These are phyloP conservation scores for Cheilosia variabilis DNA, from an alignment of 2,888 invertebrate genomes.

Conservation along the genomic window DNA sequence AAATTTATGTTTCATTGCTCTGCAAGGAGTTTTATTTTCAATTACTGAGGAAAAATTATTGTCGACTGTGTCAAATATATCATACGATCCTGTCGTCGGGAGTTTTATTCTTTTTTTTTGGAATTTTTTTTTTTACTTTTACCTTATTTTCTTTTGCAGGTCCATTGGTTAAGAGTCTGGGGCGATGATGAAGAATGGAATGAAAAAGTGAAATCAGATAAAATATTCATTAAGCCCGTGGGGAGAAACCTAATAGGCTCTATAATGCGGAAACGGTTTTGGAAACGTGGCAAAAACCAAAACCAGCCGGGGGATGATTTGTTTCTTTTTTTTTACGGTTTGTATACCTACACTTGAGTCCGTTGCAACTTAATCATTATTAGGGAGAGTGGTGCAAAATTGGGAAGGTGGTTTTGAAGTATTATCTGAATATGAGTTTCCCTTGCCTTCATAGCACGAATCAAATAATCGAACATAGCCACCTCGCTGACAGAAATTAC, in stretches of 20 bases:
- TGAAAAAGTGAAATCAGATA: slow-evolving; percentile 64
- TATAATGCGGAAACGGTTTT: slow-evolving; percentile 56
- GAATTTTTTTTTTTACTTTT: slow-evolving; percentile 7
- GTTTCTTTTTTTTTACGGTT: background rate
- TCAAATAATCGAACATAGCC: too few relatives aligned
- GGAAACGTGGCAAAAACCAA: slow-evolving; percentile 27
- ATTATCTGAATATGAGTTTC: too few relatives aligned
- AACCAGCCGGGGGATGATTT: background rate
- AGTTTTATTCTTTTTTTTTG: slow-evolving; percentile 23
- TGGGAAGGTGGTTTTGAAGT: too few relatives aligned
- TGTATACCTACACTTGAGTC: slow-evolving; percentile 48
- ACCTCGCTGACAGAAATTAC: too few relatives aligned
- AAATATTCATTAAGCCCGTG: slow-evolving; percentile 68
- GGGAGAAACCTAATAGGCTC: slow-evolving; percentile 38
- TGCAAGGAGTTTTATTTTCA: slow-evolving; percentile 72
- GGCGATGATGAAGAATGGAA: background rate
- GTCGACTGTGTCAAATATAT: slow-evolving; percentile 72
- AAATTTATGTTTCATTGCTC: slow-evolving; percentile 73
- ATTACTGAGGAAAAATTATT: slow-evolving; percentile 69
- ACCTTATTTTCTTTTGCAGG: slow-evolving; percentile 18
- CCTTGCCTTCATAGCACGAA: too few relatives aligned
- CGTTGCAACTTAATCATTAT: slow-evolving; percentile 62
- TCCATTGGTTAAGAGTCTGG: background rate
- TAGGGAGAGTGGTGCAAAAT: slow-evolving; percentile 7
- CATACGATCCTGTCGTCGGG: slow-evolving; percentile 62